Evolutionary conservation across 1,140 invertebrate genomes (phyloP), one percentile per base, ranked within the genome.

Genomic region (Bombyx mandarina): DNA sequence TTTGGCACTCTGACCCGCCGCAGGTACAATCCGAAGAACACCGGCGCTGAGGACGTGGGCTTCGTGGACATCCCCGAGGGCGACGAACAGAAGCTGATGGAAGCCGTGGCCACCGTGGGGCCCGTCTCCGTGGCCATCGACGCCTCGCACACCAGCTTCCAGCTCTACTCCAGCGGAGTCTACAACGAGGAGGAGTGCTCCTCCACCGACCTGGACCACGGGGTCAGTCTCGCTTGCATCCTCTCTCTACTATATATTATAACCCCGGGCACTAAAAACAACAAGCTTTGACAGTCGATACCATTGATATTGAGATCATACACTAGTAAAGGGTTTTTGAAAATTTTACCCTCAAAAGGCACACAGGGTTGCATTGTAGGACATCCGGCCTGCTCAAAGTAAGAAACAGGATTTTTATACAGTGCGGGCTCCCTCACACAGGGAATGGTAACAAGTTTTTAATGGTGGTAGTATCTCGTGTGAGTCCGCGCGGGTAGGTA

Each of bases 121-220:
- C 98, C 98, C 7, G 76, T 95, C 12, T 92, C 94, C 7, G 90
- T 96, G 53, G 98, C 97, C 58, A 99, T 99, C 78, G 98, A 99
- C 90, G 98, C 98, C 57, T 97, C 90, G 86, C 92, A 91, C 69
- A 86, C 91, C 75, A 90, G 88, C 58, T 93, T 93, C 90, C 91
- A 92, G 82, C 89, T 92, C 54, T 93, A 93, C 75, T 88, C 89
- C 6, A 80, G 89, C 61, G 91, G 91, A 44, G 83, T 93, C 47
- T 93, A 93, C 76, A 88, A 85, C 67, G 91, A 93, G 60, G 88
- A 90, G 43, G 67, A 88, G 54, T 93, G 98, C 87, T 93, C 92
- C 68, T 83, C 92, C 5, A 77, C 88, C n/a, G 83, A 92, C 52
- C 86, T 98, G 10, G 95, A 98, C 82, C 97, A 98, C 77, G 97